Conservation (phyloP, 92 coral and sea anemone species). For the Heliopora coerulea region DNA sequence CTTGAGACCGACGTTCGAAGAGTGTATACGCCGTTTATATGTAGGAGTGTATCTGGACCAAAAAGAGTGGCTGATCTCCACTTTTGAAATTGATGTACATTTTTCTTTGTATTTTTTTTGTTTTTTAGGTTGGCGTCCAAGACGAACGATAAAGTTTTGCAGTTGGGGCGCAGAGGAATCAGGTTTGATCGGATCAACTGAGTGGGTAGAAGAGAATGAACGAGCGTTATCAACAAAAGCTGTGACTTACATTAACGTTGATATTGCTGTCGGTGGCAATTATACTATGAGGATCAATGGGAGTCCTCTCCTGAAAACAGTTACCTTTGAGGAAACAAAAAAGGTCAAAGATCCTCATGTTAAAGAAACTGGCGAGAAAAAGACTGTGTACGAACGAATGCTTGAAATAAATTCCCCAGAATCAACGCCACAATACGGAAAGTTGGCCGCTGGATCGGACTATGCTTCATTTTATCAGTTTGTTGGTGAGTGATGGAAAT, state of each 20-base stretch:
- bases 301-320: slow-evolving; percentile 56
- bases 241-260: slow-evolving; percentile 68
- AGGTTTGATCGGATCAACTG: slow-evolving; percentile 74
- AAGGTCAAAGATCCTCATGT: slow-evolving; percentile 56
- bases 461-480: slow-evolving; percentile 48
- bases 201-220: slow-evolving; percentile 83
- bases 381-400: slow-evolving; percentile 64
- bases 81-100: too few relatives aligned
- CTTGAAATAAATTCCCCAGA: slow-evolving; percentile 26
- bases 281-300: slow-evolving; percentile 50
- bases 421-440: slow-evolving; percentile 26
- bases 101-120: too few relatives aligned
- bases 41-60: too few relatives aligned
- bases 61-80: too few relatives aligned
- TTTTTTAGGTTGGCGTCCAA: slow-evolving; percentile 71
- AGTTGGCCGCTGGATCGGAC: slow-evolving; percentile 62
- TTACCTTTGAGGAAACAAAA: slow-evolving; percentile 46
- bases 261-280: slow-evolving; percentile 68
- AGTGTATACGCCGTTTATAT: too few relatives aligned
- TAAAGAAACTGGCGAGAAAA: slow-evolving; percentile 24
- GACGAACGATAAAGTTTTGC: slow-evolving; percentile 76
- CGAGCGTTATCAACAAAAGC: slow-evolving; percentile 64
- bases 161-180: slow-evolving; percentile 92
- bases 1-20: too few relatives aligned
- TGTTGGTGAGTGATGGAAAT: slow-evolving; percentile 16